Percentiles rank a stretch among this genome's conserved stretches.
Conservation (phyloP, 2,888 invertebrate species). For the Meteorus colon region DNA sequence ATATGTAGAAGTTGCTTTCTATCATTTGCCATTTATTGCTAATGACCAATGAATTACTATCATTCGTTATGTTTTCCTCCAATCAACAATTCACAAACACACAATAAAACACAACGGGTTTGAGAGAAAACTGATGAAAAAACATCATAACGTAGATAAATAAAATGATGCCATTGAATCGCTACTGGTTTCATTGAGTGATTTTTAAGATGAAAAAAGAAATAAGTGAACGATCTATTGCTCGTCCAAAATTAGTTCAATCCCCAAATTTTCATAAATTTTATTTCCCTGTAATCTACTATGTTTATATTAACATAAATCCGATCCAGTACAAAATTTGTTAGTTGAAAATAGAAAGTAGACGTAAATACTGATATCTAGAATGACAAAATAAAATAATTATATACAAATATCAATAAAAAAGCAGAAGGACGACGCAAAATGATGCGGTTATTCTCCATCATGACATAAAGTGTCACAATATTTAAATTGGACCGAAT, state of each 20-base stretch:
- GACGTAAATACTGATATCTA: slow-evolving; percentile 1
- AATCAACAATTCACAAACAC: not conserved
- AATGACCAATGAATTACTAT: not conserved
- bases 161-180: not conserved
- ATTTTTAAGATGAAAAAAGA: not conserved
- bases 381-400: slow-evolving; percentile 26
- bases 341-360: slow-evolving; percentile 21
- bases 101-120: not conserved
- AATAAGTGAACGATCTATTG: not conserved
- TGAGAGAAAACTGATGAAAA: not conserved
- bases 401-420: slow-evolving; percentile 30
- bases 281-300: not conserved
- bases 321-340: not conserved
- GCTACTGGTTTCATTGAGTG: not conserved
- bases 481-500: slow-evolving; percentile 50
- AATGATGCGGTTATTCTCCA: not conserved
- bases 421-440: slow-evolving; percentile 31
- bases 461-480: slow-evolving; percentile 46
- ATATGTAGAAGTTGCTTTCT: not conserved
- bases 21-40: slow-evolving; percentile 6
- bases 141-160: not conserved
- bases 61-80: not conserved
- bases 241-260: not conserved
- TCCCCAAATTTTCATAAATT: not conserved
- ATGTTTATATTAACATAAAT: not conserved